Percentiles rank a stretch among this genome's conserved stretches.
Conservation (phyloP, 53 echinoderm and acorn worm species). For the Stichopus horrens region DNA sequence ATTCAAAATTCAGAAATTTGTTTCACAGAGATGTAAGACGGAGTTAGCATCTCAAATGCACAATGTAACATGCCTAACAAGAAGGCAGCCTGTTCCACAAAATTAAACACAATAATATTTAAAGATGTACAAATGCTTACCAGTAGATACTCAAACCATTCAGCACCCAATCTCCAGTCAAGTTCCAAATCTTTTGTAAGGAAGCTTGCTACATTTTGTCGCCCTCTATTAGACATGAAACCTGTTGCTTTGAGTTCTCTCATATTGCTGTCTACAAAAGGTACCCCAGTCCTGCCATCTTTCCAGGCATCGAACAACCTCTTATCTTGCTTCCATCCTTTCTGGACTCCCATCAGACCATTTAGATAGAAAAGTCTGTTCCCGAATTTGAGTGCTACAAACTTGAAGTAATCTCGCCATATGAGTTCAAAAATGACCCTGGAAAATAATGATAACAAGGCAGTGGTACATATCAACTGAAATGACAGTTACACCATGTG, state of each 20-base stretch:
- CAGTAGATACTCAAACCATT: conserved; percentile 84
- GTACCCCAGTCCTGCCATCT: conserved; percentile 77
- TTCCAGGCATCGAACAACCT: conserved; percentile 75
- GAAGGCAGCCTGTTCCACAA: too few relatives aligned
- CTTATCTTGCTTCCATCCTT: conserved; percentile 67
- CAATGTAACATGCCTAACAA: too few relatives aligned
- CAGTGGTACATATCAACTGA: too few relatives aligned
- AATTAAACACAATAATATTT: too few relatives aligned
- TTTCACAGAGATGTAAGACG: too few relatives aligned
- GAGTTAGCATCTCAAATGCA: neutral
- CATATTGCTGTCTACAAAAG: conserved; percentile 88
- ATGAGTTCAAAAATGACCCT: conserved; percentile 86
- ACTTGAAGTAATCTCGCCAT: conserved; percentile 91
- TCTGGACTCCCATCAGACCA: conserved; percentile 64
- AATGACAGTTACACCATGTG: neutral
- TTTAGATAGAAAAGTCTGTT: conserved; percentile 67
- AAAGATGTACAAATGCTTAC: conserved; percentile 41
- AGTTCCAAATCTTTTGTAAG: conserved; percentile 76
- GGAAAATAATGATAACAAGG: conserved; percentile 3
- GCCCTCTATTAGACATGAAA: conserved; percentile 90
- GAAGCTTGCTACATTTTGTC: conserved; percentile 88
- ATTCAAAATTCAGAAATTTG: too few relatives aligned
- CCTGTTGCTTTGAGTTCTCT: conserved; percentile 78
- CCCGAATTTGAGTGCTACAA: conserved; percentile 83
- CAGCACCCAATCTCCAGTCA: conserved; percentile 82